Evolutionary conservation across 2,888 invertebrate genomes (phyloP).

Genomic region (Lordiphosa fenestrarum): DNA sequence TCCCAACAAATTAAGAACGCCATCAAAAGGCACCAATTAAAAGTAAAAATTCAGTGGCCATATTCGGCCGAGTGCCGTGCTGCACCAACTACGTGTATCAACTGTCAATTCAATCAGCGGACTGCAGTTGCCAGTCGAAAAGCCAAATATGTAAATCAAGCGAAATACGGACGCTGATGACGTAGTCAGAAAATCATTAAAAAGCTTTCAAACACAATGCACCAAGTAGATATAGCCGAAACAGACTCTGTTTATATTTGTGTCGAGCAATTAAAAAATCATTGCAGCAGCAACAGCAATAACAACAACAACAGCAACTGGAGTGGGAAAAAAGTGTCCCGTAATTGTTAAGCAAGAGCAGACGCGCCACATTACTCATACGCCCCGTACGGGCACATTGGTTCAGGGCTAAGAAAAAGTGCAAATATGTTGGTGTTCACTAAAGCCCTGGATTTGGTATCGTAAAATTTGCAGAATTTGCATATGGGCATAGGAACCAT

Average conservation of each 20-base stretch:
- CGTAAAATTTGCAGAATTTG: too few species aligned
- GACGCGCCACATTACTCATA: conserved; percentile 23
- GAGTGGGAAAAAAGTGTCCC: conserved; percentile 6
- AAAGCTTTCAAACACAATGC: conserved; percentile 30
- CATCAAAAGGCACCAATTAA: conserved; percentile 40
- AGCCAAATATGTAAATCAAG: conserved; percentile 40
- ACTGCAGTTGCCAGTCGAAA: conserved; percentile 26
- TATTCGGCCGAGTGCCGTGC: conserved; percentile 13
- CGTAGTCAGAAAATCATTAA: conserved; percentile 41
- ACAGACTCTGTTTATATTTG: conserved; percentile 42
- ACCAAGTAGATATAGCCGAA: conserved; percentile 15
- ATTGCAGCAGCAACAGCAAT: conserved; percentile 35
- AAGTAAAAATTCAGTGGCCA: conserved; percentile 30
- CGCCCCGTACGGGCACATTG: conserved; percentile 22
- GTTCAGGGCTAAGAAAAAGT: background rate
- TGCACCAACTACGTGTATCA: conserved; percentile 39
- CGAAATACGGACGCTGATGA: conserved; percentile 24
- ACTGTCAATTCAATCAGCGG: conserved; percentile 45
- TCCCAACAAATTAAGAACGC: conserved; percentile 37
- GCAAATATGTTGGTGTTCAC: too few species aligned
- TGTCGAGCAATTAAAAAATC: conserved; percentile 49
- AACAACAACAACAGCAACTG: conserved; percentile 10
- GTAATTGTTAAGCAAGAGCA: conserved; percentile 19
- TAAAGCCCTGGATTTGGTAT: too few species aligned
- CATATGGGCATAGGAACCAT: too few species aligned